Base-by-base conservation (phyloP, 2,888 invertebrate species). In the Girardia tigrina region DNA sequence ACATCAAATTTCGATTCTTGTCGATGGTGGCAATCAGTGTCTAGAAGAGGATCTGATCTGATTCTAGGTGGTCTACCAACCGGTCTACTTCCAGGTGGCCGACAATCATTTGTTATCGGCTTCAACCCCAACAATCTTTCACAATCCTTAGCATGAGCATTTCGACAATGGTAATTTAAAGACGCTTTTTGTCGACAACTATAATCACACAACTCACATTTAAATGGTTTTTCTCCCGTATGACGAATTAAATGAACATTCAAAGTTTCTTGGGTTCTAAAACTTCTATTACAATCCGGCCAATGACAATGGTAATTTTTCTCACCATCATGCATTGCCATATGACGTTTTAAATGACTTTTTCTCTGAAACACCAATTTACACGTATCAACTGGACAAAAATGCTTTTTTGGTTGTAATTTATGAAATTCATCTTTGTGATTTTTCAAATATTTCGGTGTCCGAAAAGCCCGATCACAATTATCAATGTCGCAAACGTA, bases 281-380 rank as follows among this genome's bases (percentile, higher is more conserved):
- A 83, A 2, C 81, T 81, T 78, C 82, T 82, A n/a, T 81, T 80
- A 78, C 83, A 84, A 2, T 81, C 81, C 1, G 80, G 79, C 80
- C 80, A 82, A 28, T 78, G 78, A 77, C 83, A 84, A 76, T 80
- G 80, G 78, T 79, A 82, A 29, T 80, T 82, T 29, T 82, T 78
- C 75, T 83, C 82, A 70, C 83, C 83, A 80, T 82, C 80, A 78
- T 83, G 83, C 71, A 81, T 82, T 73, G 80, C 81, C 73, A 80
- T 80, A 79, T 83, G 83, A 16, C 82, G 79, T 73, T 81, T 81
- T 71, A 83, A 79, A 78, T 82, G 82, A 76, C 81, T 81, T 76
- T 81, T 81, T 78, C 82, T 82, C 79, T 82, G 81, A 79, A 83
- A 83, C 71, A 81, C 80, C 77, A 81, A 80, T 4, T 78, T 79